Evolutionary conservation across 2,113 vertebrate genomes (phyloP), one percentile per base, ranked within the genome.

Genomic region (Ailurus styani): DNA sequence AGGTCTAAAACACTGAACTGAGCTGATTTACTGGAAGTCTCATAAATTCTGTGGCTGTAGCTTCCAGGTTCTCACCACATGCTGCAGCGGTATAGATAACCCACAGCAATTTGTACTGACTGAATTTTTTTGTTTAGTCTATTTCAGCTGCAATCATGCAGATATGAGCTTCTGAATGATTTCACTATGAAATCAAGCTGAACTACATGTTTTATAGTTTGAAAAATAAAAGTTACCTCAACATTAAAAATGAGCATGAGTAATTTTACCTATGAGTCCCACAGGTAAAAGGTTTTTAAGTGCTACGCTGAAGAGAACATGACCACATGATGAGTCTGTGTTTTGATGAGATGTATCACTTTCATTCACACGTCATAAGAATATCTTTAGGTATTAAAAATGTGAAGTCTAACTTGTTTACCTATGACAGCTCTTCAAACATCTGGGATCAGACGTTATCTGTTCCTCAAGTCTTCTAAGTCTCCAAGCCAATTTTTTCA

Each of bases 21-120:
- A 47, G 94, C 93, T 89, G 93, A 93, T 97, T 98, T 97, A 98
- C 98, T 96, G 97, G 96, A 98, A 98, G 90, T 47, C 97, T 97
- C 95, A 85, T 87, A 96, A 95, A 97, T 87, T 75, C 87, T 96
- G 94, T 62, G 29, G n/a, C 70, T 34, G 90, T 81, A 73, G 96
- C 87, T 87, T 92, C 97, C 97, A 97, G 97, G 87, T 81, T 97
- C 97, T 95, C 97, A 85, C 97, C 95, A 88, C 93, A 96, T 6
- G 45, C 84, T 84, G 90, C 42, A 72, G 95, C 92, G 34, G n/a
- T 72, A 78, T 52, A 97, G 97, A 98, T 98, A 97, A 97, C 96
- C 94, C 95, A 55, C 94, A 95, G 96, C 84, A 87, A 96, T 97
- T 96, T 97, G 97, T 94, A 92, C 94, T 54, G 97, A 85, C 79